Percentiles rank a stretch among this genome's conserved stretches.
These are phyloP conservation scores for Cataglyphis rosenhaueri DNA, from an alignment of 2,888 invertebrate species.

Conservation along the genomic window DNA sequence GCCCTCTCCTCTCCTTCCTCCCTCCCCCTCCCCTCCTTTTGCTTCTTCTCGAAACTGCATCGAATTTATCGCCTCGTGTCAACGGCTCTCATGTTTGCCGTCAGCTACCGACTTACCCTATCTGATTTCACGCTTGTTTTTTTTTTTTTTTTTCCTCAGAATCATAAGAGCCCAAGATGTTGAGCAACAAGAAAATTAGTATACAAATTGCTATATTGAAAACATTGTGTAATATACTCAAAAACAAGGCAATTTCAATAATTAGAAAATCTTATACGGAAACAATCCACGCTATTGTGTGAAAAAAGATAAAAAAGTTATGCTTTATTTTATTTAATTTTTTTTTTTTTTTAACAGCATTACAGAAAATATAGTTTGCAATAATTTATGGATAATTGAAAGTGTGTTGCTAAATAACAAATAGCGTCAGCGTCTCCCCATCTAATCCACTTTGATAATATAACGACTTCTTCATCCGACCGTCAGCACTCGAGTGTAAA, in stretches of 20 bases:
- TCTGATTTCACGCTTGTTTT: constrained; percentile 56
- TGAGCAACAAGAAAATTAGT: constrained; percentile 6
- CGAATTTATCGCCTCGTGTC: constrained; percentile 74
- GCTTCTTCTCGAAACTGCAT: constrained; percentile 62
- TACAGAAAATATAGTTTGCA: not conserved
- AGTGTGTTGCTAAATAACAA: not conserved
- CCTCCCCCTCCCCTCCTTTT: not conserved
- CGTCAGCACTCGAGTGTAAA: constrained; percentile 49
- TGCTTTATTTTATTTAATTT: not conserved
- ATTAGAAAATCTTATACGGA: not conserved
- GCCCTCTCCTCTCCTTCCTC: not conserved
- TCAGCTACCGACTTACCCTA: constrained; percentile 62
- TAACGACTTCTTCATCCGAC: constrained; percentile 24
- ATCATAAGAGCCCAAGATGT: not conserved
- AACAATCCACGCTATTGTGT: not conserved
- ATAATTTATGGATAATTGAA: not conserved
- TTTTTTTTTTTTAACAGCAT: not conserved
- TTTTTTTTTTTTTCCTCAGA: not conserved
- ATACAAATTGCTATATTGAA: not conserved
- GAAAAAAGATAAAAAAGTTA: not conserved
- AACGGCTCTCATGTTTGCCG: constrained; percentile 60
- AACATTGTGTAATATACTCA: not conserved
- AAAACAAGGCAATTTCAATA: not conserved
- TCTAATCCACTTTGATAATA: not conserved
- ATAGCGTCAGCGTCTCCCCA: not conserved